These are phyloP conservation scores for Margarornis squamiger DNA, from an alignment of 2,797 vertebrate genomes.

Conservation along the genomic window DNA sequence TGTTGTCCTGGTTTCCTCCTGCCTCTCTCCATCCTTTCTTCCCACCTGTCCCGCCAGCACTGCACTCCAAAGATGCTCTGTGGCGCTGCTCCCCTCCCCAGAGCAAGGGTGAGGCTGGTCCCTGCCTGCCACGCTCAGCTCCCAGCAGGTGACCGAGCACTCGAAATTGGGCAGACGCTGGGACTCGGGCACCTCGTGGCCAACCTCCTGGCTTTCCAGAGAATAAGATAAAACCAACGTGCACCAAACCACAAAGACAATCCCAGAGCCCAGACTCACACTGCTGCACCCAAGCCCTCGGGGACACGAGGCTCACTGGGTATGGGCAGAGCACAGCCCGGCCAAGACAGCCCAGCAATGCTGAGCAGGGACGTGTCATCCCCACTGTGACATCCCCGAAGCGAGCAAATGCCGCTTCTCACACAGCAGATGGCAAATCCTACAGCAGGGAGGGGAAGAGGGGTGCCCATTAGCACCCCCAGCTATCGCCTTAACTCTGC, in stretches of 20 bases:
- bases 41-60: neutral
- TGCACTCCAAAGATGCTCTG: neutral
- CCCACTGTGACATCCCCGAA: neutral
- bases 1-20: neutral
- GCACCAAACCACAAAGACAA: neutral
- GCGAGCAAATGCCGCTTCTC: constrained; percentile 41
- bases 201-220: neutral
- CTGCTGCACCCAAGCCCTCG: neutral
- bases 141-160: neutral
- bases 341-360: neutral
- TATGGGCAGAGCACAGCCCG: neutral
- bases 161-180: fast-evolving
- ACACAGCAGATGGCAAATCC: constrained; percentile 49
- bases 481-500: constrained; percentile 38
- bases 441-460: constrained; percentile 14
- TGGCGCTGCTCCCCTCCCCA: neutral
- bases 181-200: neutral
- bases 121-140: neutral
- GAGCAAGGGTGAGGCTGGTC: neutral
- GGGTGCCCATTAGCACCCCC: constrained; percentile 51
- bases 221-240: neutral
- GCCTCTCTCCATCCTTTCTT: neutral
- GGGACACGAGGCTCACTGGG: fast-evolving
- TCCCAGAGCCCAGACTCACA: neutral
- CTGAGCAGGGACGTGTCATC: neutral